phyloP scores from a whole-genome alignment of 2,113 vertebrate genomes.

The Brachyistius frenatus region DNA sequence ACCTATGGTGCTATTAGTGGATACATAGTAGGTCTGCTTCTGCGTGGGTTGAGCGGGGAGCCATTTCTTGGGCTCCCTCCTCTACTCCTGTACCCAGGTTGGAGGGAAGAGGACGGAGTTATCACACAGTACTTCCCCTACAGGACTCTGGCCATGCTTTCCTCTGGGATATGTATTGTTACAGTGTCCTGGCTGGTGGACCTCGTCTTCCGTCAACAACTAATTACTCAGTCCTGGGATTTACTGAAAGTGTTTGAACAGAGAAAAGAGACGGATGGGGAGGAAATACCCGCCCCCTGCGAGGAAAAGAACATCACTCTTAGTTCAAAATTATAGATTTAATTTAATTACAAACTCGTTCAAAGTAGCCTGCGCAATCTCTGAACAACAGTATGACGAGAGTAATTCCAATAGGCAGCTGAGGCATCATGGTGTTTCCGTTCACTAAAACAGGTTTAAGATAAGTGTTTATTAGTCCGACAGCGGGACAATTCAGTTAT shows the following conservation, averaged over 20 bases:
- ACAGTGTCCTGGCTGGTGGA: constrained; percentile 51
- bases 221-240: constrained; percentile 63
- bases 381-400: constrained; percentile 20
- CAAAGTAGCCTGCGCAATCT: constrained; percentile 26
- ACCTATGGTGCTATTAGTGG: constrained; percentile 78
- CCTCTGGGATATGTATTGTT: constrained; percentile 35
- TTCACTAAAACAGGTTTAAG: no score
- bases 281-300: constrained; percentile 2
- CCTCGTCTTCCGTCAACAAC: constrained; percentile 35
- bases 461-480: no score
- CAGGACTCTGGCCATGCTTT: constrained; percentile 60
- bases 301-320: constrained; percentile 19
- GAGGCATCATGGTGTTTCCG: no score
- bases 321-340: constrained; percentile 37
- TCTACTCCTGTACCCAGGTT: constrained; percentile 56
- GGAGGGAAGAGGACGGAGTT: constrained; percentile 49
- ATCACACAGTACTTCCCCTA: constrained; percentile 62
- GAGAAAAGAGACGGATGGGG: constrained; percentile 5
- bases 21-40: constrained; percentile 35
- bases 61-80: constrained; percentile 50
- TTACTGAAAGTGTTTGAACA: constrained; percentile 44
- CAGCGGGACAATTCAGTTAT: no score
- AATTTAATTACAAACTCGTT: not conserved
- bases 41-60: constrained; percentile 62
- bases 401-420: not conserved